These are phyloP conservation scores for Craterocephalus amniculus DNA, from an alignment of 2,797 vertebrate species.

Conservation along the genomic window DNA sequence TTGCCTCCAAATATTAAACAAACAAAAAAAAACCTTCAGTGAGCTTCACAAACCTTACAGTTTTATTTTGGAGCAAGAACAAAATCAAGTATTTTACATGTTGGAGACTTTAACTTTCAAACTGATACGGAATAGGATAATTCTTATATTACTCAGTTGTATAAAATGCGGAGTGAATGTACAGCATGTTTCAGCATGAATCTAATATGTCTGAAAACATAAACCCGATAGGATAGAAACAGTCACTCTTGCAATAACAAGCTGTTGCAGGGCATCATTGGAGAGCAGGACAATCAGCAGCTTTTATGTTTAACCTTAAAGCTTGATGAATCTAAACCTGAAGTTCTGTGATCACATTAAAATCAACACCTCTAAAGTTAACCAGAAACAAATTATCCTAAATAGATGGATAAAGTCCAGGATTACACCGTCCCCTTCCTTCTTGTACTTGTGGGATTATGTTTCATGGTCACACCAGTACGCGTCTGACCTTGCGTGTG, in stretches of 20 bases:
- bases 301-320: slow-evolving; percentile 2
- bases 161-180: no score
- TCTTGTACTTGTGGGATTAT: not conserved
- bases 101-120: no score
- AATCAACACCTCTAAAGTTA: not conserved
- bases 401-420: no score
- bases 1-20: not conserved
- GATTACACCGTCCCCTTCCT: not conserved
- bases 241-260: no score
- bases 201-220: no score
- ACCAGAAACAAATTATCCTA: slow-evolving; percentile 37
- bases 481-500: slow-evolving; percentile 59
- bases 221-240: no score
- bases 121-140: no score
- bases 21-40: no score
- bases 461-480: slow-evolving; percentile 16
- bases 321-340: not conserved
- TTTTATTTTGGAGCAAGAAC: not conserved
- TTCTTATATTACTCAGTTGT: no score
- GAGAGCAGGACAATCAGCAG: not conserved
- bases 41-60: not conserved
- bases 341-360: not conserved
- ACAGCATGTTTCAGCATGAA: no score
- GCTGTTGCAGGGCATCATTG: not conserved
- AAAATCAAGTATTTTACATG: no score